phyloP scores from a whole-genome alignment of 1,140 invertebrate species.

The Phocides pigmalion region DNA sequence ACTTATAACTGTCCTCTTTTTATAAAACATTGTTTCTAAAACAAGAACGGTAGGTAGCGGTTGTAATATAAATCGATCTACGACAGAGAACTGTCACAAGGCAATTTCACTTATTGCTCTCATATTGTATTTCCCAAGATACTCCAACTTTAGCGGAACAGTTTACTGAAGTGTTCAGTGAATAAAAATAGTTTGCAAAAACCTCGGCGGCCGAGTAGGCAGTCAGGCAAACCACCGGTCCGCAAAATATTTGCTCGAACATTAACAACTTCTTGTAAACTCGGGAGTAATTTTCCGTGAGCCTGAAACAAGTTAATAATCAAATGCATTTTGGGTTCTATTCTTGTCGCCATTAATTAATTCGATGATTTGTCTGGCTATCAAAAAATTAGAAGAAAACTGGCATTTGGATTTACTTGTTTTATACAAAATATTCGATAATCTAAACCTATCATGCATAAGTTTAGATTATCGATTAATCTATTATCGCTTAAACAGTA shows the following conservation, averaged over 20 bases:
- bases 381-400: no score
- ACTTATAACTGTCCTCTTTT: no score
- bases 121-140: constrained; percentile 30
- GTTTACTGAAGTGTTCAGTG: constrained; percentile 27
- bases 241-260: constrained; percentile 57
- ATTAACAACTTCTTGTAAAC: constrained; percentile 63
- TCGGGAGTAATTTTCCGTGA: constrained; percentile 49
- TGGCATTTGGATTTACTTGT: no score
- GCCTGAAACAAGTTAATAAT: constrained; percentile 42
- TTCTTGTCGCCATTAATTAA: neutral
- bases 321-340: constrained; percentile 3
- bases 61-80: constrained; percentile 14
- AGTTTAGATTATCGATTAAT: no score
- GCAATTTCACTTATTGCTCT: constrained; percentile 30
- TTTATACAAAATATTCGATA: no score
- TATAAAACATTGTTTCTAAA: no score
- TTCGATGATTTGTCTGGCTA: neutral
- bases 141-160: constrained; percentile 13
- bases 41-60: no score
- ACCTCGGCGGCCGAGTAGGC: constrained; percentile 63
- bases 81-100: constrained; percentile 23
- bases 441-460: no score
- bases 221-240: constrained; percentile 61
- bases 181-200: constrained; percentile 37
- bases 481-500: no score